Conservation (phyloP, 1,140 invertebrate genomes). For the Pseudomyrmex cubaensis region DNA sequence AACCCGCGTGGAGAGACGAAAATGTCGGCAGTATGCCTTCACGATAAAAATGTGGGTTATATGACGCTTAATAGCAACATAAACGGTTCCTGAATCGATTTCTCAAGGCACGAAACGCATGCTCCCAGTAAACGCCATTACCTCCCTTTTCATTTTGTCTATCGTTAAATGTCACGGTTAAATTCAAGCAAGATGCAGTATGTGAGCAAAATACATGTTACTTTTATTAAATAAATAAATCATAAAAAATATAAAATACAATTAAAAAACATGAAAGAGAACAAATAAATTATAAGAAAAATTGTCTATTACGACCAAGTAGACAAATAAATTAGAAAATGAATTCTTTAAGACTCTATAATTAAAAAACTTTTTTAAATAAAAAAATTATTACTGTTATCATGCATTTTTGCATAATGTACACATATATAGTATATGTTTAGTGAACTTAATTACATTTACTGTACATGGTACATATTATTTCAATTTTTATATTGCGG, state of each 20-base stretch:
- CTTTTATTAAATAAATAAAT: not conserved
- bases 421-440: no score
- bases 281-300: not conserved
- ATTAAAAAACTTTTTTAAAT: no score
- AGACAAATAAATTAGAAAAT: no score
- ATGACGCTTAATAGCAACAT: not conserved
- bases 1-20: conserved; percentile 22
- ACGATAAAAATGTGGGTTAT: conserved; percentile 39
- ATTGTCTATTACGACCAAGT: not conserved
- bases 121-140: conserved; percentile 4
- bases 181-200: not conserved
- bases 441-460: no score
- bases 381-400: no score
- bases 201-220: not conserved
- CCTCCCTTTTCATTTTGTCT: not conserved
- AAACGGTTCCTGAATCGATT: conserved; percentile 18
- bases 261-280: not conserved
- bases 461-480: not conserved
- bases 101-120: not conserved
- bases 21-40: conserved; percentile 3
- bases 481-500: not conserved
- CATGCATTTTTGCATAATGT: no score
- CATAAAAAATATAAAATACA: not conserved
- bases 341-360: no score
- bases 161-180: conserved; percentile 1